Conservation (phyloP, 2,113 vertebrate genomes). For the Jacana jacana region DNA sequence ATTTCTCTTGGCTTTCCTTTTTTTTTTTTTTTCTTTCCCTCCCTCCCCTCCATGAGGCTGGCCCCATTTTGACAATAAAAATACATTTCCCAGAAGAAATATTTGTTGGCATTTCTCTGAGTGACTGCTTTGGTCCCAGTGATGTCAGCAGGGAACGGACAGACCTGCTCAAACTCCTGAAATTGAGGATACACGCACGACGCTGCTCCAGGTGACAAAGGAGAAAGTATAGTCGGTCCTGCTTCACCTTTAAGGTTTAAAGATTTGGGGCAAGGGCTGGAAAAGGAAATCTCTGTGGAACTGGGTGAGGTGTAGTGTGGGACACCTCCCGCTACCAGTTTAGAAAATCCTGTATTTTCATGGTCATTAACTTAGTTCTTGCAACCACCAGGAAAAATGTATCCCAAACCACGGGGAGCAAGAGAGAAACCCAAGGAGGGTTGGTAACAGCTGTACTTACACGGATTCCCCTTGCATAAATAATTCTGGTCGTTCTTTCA, state of each 20-base stretch:
- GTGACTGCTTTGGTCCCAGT: background rate
- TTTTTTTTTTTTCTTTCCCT: background rate
- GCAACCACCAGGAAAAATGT: background rate
- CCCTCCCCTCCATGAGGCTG: background rate
- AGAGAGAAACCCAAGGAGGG: background rate
- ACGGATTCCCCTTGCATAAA: conserved; percentile 95
- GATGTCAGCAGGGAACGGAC: background rate
- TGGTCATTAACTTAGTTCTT: background rate
- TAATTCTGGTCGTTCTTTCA: conserved; percentile 93
- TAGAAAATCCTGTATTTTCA: background rate
- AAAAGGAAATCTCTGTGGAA: background rate
- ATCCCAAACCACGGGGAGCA: background rate
- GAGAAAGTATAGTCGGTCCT: background rate
- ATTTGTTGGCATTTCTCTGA: conserved; percentile 40
- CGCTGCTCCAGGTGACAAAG: background rate
- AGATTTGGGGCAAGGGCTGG: background rate
- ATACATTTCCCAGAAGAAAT: conserved; percentile 44
- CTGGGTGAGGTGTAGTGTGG: background rate
- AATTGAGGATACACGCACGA: background rate
- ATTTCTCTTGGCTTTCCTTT: background rate
- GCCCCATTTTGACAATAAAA: conserved; percentile 54
- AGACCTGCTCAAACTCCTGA: conserved; percentile 28
- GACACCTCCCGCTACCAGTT: background rate
- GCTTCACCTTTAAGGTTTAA: background rate
- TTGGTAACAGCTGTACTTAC: conserved; percentile 75